These are phyloP conservation scores for Morone saxatilis DNA, from an alignment of 2,113 vertebrate genomes.

Conservation along the genomic window DNA sequence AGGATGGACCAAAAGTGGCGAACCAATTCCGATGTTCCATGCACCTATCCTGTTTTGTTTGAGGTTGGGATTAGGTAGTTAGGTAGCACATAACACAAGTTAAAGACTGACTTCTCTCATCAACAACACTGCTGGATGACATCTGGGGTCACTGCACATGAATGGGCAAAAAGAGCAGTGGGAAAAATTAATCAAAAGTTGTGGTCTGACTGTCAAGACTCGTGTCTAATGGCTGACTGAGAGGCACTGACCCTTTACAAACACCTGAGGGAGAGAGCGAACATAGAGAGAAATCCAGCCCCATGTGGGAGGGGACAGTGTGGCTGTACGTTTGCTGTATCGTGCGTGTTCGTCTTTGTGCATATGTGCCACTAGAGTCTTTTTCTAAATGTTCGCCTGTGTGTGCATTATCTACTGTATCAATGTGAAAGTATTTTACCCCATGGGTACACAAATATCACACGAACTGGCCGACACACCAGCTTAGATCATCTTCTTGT, in stretches of 20 bases:
- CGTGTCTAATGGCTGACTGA: neutral
- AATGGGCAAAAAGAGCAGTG: neutral
- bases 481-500: conserved; percentile 30
- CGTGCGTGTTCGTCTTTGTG: too few relatives aligned
- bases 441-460: neutral
- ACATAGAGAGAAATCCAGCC: neutral
- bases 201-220: neutral
- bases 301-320: neutral
- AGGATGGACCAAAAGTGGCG: too few relatives aligned
- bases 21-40: too few relatives aligned
- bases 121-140: neutral
- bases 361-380: too few relatives aligned
- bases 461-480: conserved; percentile 14
- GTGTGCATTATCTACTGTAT: neutral
- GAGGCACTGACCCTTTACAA: conserved; percentile 11
- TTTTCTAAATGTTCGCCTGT: neutral
- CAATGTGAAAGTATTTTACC: neutral
- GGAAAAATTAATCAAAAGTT: conserved; percentile 13
- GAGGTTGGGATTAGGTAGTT: neutral
- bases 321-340: neutral
- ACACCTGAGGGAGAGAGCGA: neutral
- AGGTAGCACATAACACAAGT: neutral
- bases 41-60: too few relatives aligned
- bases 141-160: neutral
- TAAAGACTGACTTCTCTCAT: neutral